Percentiles rank a stretch among this genome's conserved stretches.
These are phyloP conservation scores for Hylia prasina DNA, from an alignment of 2,113 vertebrate species.

Conservation along the genomic window DNA sequence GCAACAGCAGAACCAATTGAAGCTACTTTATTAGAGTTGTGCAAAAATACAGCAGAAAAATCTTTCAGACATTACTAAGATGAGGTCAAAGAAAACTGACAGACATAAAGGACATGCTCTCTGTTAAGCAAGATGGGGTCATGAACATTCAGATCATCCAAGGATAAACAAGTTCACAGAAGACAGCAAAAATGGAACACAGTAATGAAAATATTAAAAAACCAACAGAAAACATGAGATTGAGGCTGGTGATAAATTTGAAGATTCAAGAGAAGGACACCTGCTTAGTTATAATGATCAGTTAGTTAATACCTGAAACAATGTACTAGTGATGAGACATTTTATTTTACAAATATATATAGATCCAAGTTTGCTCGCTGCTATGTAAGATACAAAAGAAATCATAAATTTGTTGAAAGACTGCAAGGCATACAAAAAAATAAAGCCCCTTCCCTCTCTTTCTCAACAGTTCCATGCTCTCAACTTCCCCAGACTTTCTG, in stretches of 20 bases:
- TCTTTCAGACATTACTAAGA: background rate
- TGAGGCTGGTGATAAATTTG: background rate
- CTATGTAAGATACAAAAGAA: background rate
- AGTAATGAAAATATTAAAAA: background rate
- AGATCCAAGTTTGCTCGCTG: background rate
- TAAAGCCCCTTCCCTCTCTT: background rate
- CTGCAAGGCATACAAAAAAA: background rate
- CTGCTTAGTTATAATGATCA: background rate
- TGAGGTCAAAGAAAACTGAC: background rate
- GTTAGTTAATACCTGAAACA: background rate
- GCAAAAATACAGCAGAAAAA: background rate
- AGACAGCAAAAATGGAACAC: background rate
- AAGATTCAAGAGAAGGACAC: background rate
- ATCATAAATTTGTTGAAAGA: background rate
- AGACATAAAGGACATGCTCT: background rate
- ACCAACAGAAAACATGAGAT: background rate
- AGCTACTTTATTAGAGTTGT: background rate
- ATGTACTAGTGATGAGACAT: background rate
- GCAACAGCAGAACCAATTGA: background rate
- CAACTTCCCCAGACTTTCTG: background rate
- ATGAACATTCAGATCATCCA: background rate
- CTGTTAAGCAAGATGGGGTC: background rate
- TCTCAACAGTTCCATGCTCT: background rate
- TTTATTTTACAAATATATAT: background rate
- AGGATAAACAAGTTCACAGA: background rate